These are phyloP conservation scores for Halcyon leucocephala DNA, from an alignment of 2,797 vertebrate genomes.

Conservation along the genomic window DNA sequence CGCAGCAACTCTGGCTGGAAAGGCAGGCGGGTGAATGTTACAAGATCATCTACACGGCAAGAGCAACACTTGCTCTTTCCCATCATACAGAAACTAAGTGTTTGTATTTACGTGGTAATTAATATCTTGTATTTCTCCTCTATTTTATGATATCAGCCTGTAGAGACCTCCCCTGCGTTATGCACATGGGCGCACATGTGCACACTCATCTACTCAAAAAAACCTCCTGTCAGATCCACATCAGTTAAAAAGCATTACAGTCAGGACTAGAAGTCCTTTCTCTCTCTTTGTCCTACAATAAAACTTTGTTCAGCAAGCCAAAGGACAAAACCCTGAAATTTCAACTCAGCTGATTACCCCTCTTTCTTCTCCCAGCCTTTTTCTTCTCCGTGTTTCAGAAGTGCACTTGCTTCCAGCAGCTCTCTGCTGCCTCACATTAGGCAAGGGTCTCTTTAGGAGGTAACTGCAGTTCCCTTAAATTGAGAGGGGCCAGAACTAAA, in stretches of 20 bases:
- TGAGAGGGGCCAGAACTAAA: neutral
- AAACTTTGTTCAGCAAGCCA: neutral
- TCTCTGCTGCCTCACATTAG: neutral
- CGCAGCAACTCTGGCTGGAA: accelerated
- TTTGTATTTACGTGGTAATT: neutral
- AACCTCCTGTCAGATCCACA: neutral
- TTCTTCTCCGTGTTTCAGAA: neutral
- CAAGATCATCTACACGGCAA: neutral
- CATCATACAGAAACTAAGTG: neutral
- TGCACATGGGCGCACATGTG: neutral
- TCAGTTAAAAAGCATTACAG: neutral
- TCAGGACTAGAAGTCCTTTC: neutral
- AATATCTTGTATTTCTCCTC: neutral
- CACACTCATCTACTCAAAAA: neutral
- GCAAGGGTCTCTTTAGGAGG: neutral
- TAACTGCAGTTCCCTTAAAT: neutral
- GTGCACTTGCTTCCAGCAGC: neutral
- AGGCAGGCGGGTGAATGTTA: neutral
- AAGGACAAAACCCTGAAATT: neutral
- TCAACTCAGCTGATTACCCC: neutral
- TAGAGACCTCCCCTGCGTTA: neutral
- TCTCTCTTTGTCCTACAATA: neutral
- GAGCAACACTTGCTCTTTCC: neutral
- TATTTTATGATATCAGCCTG: neutral
- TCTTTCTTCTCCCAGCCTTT: neutral